Conservation (phyloP, 2,797 vertebrate species). For the Myiotriccus ornatus region DNA sequence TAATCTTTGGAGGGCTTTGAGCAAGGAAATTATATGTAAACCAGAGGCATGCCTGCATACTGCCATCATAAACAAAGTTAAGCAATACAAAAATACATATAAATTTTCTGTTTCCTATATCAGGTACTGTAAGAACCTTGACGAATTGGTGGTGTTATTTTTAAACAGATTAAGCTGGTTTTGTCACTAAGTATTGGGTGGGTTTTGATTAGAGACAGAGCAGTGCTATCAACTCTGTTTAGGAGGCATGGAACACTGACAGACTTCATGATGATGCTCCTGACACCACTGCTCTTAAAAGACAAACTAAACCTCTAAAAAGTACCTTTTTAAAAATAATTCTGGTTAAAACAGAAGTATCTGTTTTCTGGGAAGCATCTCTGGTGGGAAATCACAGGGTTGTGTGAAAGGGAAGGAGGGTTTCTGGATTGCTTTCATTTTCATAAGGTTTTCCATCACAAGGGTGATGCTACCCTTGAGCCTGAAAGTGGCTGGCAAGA, state of each 20-base stretch:
- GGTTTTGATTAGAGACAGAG: neutral
- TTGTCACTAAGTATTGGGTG: neutral
- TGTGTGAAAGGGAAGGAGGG: neutral
- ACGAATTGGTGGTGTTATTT: neutral
- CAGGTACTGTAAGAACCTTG: neutral
- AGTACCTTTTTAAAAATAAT: neutral
- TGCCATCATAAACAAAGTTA: neutral
- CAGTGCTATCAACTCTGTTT: neutral
- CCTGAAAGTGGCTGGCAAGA: neutral
- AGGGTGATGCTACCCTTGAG: neutral
- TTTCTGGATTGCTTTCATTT: neutral
- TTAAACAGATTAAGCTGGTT: neutral
- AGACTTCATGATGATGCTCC: neutral
- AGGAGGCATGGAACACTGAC: neutral
- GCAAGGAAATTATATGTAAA: neutral
- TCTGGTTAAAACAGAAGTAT: neutral
- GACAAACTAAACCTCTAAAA: neutral
- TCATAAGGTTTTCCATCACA: neutral
- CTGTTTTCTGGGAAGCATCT: neutral
- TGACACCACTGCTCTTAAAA: neutral
- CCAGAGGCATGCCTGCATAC: neutral
- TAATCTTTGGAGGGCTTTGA: slow-evolving; percentile 12
- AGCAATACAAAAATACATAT: neutral
- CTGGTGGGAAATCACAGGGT: neutral
- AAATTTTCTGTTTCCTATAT: neutral